Conservation (phyloP, 2,113 vertebrate species). For the Osmerus eperlanus region DNA sequence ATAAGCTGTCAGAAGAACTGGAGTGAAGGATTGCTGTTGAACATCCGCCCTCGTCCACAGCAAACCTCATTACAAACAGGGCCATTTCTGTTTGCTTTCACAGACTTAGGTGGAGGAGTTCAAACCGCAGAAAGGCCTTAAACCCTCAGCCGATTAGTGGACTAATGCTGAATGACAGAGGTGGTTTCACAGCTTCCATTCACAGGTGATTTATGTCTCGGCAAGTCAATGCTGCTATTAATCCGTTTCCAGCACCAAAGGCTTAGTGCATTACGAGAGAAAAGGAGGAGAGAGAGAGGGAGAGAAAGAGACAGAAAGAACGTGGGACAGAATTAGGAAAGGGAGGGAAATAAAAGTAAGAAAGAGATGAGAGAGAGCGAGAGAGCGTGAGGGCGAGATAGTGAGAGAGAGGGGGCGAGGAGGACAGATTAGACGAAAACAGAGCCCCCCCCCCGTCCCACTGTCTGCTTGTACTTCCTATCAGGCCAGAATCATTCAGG, state of each 20-base stretch:
- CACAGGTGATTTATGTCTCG: conserved; percentile 38
- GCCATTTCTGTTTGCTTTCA: conserved; percentile 16
- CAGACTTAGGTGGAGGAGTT: not conserved
- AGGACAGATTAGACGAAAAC: conserved; percentile 32
- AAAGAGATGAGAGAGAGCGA: too few relatives aligned
- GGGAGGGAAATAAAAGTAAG: too few relatives aligned
- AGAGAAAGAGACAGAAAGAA: too few relatives aligned
- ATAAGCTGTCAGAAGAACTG: not conserved
- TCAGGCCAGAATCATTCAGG: conserved; percentile 31
- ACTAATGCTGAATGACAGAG: conserved; percentile 50
- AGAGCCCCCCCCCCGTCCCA: conserved; percentile 27
- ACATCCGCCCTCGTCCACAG: not conserved
- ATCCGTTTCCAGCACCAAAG: conserved; percentile 32
- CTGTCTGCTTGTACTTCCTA: conserved; percentile 5
- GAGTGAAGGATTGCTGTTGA: not conserved
- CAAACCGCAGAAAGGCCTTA: conserved; percentile 17
- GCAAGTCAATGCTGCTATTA: conserved; percentile 43
- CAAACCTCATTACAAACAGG: conserved; percentile 8
- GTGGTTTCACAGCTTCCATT: conserved; percentile 43
- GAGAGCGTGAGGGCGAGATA: too few relatives aligned
- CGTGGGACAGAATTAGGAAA: too few relatives aligned
- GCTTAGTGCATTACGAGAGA: conserved; percentile 24
- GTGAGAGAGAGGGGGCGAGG: too few relatives aligned
- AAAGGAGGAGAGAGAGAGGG: conserved; percentile 3
- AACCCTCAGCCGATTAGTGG: conserved; percentile 25